phyloP scores from a whole-genome alignment of 2,797 vertebrate genomes.

The Tragelaphus eurycerus region DNA sequence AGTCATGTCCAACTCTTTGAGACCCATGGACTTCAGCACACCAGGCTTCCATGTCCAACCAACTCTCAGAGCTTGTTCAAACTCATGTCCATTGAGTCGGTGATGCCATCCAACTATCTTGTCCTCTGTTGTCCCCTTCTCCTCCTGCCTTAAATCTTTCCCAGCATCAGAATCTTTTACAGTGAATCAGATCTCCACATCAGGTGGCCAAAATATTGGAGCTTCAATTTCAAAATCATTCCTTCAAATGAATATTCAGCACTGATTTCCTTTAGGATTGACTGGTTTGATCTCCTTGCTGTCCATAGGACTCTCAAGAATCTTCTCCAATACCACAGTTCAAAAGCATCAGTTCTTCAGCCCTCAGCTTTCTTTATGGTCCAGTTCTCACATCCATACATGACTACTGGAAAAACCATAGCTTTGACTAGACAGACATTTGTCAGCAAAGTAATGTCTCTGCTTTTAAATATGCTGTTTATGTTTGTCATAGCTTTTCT shows the following conservation, averaged over 20 bases:
- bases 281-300: background rate
- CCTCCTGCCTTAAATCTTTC: background rate
- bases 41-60: background rate
- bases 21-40: background rate
- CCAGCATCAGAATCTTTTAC: background rate
- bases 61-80: background rate
- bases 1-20: background rate
- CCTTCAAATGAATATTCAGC: background rate
- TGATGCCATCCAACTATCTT: background rate
- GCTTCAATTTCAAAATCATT: background rate
- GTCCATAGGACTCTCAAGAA: background rate
- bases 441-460: background rate
- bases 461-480: background rate
- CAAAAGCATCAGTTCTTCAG: background rate
- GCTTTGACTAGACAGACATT: background rate
- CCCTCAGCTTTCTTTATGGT: background rate
- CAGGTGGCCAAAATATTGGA: background rate
- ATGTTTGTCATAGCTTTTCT: background rate
- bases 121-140: background rate
- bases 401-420: background rate
- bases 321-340: background rate
- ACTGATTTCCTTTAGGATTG: background rate
- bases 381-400: background rate
- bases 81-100: fast-evolving
- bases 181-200: background rate